Base-by-base conservation (phyloP, 2,797 vertebrate genomes). In the Sylvia borin region DNA sequence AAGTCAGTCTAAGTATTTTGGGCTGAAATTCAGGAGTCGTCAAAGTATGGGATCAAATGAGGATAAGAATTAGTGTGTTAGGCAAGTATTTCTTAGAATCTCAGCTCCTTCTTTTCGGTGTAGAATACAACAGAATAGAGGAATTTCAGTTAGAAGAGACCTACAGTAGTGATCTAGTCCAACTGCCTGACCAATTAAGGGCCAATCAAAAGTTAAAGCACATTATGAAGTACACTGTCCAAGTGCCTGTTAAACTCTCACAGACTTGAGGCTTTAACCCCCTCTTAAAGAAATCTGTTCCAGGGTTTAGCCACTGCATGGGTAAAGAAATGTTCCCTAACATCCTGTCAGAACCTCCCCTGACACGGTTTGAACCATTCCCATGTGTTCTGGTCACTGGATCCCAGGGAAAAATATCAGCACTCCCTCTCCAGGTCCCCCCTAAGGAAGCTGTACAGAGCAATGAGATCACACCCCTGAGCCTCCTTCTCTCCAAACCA, bases 1-100 rank as follows among this genome's bases (percentile, higher is more conserved):
- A 84, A 92, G 89, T 54, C 24, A 29, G 32, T 40, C 36, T 88
- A 73, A 85, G 71, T 42, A 64, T 84, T 38, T 72, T 51, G 57
- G 82, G 67, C 54, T 89, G 54, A 86, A 92, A 87, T 87, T 93
- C 68, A 87, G 64, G 48, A 67, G 21, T 16, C 92, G 60, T 68
- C 61, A 22, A 93, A 96, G 31, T 61, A 85, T 2, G 1, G 20
- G 58, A 83, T 66, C 81, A 94, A 92, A 85, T 71, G 61, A 92
- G 68, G 60, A 75, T 53, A 55, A 79, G 61, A 90, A 80, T 60
- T 57, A 86, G 6, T 43, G 16, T 60, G 38, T 55, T 60, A 79
- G 34, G 76, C 27, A 66, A 73, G 73, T 43, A 18, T 5, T 90
- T 88, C 57, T 92, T 68, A 78, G 62, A 81, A 77, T 53, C 9